Conservation (phyloP, 2,797 vertebrate genomes). For the Buphagus erythrorhynchus region DNA sequence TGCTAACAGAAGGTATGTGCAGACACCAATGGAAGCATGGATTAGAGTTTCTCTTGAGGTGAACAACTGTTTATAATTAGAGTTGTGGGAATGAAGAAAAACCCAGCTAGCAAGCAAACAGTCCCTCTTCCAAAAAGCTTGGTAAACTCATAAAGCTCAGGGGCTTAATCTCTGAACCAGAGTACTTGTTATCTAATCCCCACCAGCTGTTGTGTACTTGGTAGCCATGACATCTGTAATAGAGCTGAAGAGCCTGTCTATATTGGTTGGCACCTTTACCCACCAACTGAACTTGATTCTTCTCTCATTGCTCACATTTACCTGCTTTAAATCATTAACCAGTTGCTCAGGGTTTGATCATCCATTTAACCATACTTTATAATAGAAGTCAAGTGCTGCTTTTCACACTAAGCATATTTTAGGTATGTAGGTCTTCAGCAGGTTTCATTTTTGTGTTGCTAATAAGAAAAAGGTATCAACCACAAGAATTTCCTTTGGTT, state of each 20-base stretch:
- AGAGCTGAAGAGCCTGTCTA: conserved; percentile 48
- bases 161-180: conserved; percentile 65
- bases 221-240: conserved; percentile 67
- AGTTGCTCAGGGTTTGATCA: conserved; percentile 16
- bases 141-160: conserved; percentile 57
- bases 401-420: background rate
- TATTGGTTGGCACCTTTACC: conserved; percentile 53
- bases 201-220: conserved; percentile 68
- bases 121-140: conserved; percentile 52
- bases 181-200: conserved; percentile 66
- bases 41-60: conserved; percentile 42
- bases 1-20: background rate
- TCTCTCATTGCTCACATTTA: conserved; percentile 24
- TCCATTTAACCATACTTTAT: conserved; percentile 7
- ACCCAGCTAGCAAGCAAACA: conserved; percentile 26
- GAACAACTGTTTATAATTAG: conserved; percentile 63
- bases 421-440: background rate
- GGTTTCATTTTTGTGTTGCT: background rate
- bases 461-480: background rate
- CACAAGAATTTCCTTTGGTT: background rate
- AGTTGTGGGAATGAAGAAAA: conserved; percentile 42
- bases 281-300: conserved; percentile 50
- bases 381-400: background rate
- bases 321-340: conserved; percentile 62
- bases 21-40: background rate